phyloP scores from a whole-genome alignment of 2,113 vertebrate genomes.

The Rhipidura dahli region DNA sequence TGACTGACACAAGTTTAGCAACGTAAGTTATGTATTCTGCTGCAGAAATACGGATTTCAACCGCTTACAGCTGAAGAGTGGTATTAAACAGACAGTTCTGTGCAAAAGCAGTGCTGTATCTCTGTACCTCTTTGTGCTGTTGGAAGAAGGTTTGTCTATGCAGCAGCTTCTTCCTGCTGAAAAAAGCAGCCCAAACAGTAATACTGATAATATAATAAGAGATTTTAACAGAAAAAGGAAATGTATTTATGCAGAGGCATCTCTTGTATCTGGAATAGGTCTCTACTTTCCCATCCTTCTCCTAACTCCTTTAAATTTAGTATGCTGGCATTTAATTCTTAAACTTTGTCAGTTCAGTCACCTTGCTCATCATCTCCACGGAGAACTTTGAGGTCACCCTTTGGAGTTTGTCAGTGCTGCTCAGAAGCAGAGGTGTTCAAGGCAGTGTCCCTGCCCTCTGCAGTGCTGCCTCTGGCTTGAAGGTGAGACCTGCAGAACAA shows the following conservation, averaged over 20 bases:
- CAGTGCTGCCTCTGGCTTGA: neutral
- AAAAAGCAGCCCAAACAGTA: neutral
- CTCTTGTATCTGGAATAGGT: neutral
- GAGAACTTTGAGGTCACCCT: neutral
- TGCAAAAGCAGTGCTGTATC: neutral
- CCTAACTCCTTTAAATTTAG: neutral
- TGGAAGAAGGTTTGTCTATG: neutral
- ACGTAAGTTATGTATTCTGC: neutral
- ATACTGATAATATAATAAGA: neutral
- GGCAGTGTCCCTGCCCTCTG: neutral
- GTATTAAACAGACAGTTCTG: constrained; percentile 21
- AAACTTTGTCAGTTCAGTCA: neutral
- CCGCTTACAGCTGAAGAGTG: neutral
- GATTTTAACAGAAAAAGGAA: neutral
- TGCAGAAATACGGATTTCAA: neutral
- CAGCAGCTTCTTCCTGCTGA: neutral
- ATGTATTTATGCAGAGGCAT: neutral
- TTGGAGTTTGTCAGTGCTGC: accelerated
- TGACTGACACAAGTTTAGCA: constrained; percentile 26
- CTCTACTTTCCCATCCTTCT: neutral
- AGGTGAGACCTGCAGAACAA: neutral
- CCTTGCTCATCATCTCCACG: neutral
- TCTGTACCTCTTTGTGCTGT: neutral
- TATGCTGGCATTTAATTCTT: neutral
- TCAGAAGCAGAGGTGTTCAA: neutral